Conservation (phyloP, 2,113 vertebrate genomes). For the Calypte anna region DNA sequence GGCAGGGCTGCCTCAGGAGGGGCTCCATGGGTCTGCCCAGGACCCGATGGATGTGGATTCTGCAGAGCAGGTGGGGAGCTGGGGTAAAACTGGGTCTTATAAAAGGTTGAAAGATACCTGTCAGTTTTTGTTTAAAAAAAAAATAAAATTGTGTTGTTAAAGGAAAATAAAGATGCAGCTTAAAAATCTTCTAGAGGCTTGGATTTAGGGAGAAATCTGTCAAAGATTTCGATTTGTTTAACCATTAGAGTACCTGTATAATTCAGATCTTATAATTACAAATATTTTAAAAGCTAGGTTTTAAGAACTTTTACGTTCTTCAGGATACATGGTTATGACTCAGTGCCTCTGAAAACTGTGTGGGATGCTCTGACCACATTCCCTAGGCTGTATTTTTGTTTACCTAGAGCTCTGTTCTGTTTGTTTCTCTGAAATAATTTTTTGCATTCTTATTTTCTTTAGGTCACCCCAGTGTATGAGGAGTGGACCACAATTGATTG, state of each 20-base stretch:
- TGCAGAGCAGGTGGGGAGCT: too few relatives aligned
- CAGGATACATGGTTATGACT: background rate
- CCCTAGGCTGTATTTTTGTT: background rate
- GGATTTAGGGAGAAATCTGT: background rate
- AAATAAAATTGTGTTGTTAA: background rate
- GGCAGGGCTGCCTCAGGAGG: too few relatives aligned
- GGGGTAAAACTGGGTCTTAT: background rate
- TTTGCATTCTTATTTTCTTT: background rate
- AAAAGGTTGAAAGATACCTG: background rate
- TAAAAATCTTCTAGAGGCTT: background rate
- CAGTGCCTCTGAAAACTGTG: background rate
- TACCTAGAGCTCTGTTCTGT: background rate
- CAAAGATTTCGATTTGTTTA: background rate
- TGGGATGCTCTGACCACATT: constrained; percentile 13
- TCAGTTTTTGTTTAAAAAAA: background rate
- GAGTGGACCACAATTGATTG: constrained; percentile 96
- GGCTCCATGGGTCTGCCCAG: too few relatives aligned
- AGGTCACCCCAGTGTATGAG: constrained; percentile 95
- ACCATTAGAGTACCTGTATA: background rate
- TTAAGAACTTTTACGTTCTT: constrained; percentile 38
- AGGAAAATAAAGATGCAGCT: background rate
- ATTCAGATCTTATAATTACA: background rate
- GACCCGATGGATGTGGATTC: too few relatives aligned
- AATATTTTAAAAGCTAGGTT: background rate
- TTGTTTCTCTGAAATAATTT: background rate